These are phyloP conservation scores for Ianthella basta DNA, from an alignment of 37 sponge, comb jelly and placozoan genomes.

Conservation along the genomic window DNA sequence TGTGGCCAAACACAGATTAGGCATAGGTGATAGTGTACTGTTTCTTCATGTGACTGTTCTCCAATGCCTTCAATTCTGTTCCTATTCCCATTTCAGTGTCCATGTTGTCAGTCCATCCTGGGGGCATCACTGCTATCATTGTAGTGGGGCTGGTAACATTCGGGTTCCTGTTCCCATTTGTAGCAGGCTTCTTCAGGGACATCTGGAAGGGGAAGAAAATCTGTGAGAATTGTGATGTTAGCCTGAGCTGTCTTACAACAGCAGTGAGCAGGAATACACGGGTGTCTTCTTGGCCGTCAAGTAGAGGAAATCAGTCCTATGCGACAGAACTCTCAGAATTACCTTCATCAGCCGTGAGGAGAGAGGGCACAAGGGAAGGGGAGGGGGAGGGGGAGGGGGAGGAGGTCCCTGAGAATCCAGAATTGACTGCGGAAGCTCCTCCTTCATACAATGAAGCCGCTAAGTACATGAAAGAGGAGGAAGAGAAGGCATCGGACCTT, in stretches of 20 bases:
- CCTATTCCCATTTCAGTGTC: no score
- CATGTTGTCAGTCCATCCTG: neutral
- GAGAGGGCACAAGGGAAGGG: neutral
- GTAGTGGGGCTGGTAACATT: conserved; percentile 10
- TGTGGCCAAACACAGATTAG: no score
- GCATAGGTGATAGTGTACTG: no score
- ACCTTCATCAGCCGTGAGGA: neutral
- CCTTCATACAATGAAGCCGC: neutral
- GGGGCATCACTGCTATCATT: conserved; percentile 28
- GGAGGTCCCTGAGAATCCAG: neutral
- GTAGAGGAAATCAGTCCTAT: neutral
- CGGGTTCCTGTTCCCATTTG: conserved; percentile 17
- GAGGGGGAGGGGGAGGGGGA: neutral
- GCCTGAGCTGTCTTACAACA: neutral
- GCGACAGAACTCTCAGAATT: neutral
- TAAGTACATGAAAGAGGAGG: neutral
- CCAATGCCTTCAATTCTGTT: no score
- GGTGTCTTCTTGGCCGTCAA: neutral
- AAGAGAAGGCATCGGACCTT: neutral
- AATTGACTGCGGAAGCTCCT: neutral
- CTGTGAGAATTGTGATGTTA: neutral
- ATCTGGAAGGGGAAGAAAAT: neutral
- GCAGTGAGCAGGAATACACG: no score
- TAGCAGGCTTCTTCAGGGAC: neutral
- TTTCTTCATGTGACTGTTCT: no score